Evolutionary conservation across 2,888 invertebrate genomes (phyloP).

Genomic region (Latrodectus hesperus): DNA sequence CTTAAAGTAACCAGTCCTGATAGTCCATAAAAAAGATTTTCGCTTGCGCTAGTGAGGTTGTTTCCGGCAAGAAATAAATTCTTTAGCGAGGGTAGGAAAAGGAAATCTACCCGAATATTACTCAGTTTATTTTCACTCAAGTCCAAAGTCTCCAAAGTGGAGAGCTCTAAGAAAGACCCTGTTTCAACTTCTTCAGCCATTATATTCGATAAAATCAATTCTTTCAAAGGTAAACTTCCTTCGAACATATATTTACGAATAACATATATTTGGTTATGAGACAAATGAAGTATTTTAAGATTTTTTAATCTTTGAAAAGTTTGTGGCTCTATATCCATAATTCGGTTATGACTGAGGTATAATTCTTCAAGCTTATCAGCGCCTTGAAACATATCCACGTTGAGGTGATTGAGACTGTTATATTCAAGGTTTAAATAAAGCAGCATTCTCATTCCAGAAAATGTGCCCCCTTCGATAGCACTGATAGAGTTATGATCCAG

Average conservation of each 20-base stretch:
- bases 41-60: conserved; percentile 80
- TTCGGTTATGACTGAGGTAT: conserved; percentile 64
- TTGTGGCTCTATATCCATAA: conserved; percentile 69
- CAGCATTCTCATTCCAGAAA: conserved; percentile 82
- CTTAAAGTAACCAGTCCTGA: conserved; percentile 57
- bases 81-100: conserved; percentile 71
- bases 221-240: conserved; percentile 84
- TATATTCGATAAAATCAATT: conserved; percentile 84
- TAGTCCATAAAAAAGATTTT: conserved; percentile 63
- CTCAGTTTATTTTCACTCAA: conserved; percentile 80
- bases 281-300: conserved; percentile 71
- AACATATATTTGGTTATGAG: conserved; percentile 72
- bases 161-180: conserved; percentile 83
- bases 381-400: conserved; percentile 71
- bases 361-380: conserved; percentile 69
- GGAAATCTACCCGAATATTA: conserved; percentile 71
- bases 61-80: conserved; percentile 83
- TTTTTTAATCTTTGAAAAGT: conserved; percentile 69
- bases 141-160: conserved; percentile 86
- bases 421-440: conserved; percentile 73
- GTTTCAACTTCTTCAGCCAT: conserved; percentile 84
- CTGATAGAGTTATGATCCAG: conserved; percentile 86
- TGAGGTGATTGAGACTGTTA: conserved; percentile 72
- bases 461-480: conserved; percentile 87
- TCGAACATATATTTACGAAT: conserved; percentile 73